Conservation (phyloP, 2,113 vertebrate genomes). For the Odobenus rosmarus region DNA sequence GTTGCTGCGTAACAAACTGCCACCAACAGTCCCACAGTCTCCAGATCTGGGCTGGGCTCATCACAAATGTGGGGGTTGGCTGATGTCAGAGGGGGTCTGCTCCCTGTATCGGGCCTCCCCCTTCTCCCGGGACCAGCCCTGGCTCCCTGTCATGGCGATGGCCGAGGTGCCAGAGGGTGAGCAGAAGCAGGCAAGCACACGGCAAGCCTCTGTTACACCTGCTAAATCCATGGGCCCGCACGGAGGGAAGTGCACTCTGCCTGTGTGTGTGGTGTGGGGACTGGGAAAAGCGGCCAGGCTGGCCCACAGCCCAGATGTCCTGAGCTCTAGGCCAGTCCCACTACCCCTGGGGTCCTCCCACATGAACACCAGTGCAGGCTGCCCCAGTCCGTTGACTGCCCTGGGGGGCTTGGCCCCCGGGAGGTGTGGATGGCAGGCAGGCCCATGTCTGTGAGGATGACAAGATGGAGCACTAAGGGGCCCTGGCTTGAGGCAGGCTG, state of each 20-base stretch:
- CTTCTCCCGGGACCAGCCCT: neutral
- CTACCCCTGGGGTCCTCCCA: neutral
- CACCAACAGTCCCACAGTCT: fast-evolving
- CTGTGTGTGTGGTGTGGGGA: too few species aligned
- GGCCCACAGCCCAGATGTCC: fast-evolving
- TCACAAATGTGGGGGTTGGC: fast-evolving
- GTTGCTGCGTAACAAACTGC: neutral
- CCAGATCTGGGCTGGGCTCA: neutral
- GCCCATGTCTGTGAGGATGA: too few species aligned
- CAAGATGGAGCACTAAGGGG: fast-evolving
- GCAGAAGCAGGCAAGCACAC: fast-evolving
- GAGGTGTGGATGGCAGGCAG: neutral
- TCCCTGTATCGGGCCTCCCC: fast-evolving
- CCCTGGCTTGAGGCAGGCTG: neutral
- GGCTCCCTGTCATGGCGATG: fast-evolving
- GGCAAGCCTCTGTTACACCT: fast-evolving
- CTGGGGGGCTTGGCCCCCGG: neutral
- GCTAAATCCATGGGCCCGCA: fast-evolving
- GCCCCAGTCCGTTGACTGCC: neutral
- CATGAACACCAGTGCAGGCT: fast-evolving
- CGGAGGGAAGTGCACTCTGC: fast-evolving
- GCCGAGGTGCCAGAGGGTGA: neutral
- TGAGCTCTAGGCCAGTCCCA: fast-evolving
- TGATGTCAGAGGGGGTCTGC: neutral
- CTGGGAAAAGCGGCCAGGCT: neutral